Conservation (phyloP, 2,797 vertebrate genomes). For the Buceros bicornis region DNA sequence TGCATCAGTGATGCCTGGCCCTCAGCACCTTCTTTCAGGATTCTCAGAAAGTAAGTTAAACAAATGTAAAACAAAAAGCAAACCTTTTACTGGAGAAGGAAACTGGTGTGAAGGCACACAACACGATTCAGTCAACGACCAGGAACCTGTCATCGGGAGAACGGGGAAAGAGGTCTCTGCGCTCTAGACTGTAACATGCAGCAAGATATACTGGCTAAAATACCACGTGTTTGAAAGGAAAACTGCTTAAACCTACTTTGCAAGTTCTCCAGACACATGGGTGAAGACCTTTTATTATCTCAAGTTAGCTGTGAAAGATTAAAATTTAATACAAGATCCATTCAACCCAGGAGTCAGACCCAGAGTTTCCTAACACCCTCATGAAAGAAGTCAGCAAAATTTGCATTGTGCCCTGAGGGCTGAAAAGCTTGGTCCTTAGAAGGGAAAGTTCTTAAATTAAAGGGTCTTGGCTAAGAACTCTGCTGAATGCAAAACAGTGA, state of each 20-base stretch:
- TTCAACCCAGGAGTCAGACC: conserved; percentile 31
- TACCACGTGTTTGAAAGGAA: conserved; percentile 61
- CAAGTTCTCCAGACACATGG: conserved; percentile 59
- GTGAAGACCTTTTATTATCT: conserved; percentile 62
- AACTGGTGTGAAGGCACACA: conserved; percentile 73
- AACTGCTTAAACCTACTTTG: conserved; percentile 68
- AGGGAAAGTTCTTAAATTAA: conserved; percentile 49
- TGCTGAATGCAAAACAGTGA: background rate
- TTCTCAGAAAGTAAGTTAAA: background rate
- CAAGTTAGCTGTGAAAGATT: conserved; percentile 30
- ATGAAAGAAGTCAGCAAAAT: conserved; percentile 1
- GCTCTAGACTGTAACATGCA: conserved; percentile 59
- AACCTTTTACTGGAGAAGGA: conserved; percentile 75
- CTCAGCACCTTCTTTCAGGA: background rate
- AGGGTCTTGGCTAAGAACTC: background rate
- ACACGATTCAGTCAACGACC: conserved; percentile 74
- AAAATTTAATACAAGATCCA: conserved; percentile 56
- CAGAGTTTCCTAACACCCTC: background rate
- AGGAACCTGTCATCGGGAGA: conserved; percentile 76
- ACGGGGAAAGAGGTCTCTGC: conserved; percentile 73
- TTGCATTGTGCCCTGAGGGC: conserved; percentile 4
- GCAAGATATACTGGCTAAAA: conserved; percentile 69
- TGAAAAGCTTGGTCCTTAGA: background rate
- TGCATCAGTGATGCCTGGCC: background rate
- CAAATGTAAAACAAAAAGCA: conserved; percentile 44